Evolutionary conservation across 2,797 vertebrate species (phyloP).

Genomic region (Myoxocephalus aenaeus): DNA sequence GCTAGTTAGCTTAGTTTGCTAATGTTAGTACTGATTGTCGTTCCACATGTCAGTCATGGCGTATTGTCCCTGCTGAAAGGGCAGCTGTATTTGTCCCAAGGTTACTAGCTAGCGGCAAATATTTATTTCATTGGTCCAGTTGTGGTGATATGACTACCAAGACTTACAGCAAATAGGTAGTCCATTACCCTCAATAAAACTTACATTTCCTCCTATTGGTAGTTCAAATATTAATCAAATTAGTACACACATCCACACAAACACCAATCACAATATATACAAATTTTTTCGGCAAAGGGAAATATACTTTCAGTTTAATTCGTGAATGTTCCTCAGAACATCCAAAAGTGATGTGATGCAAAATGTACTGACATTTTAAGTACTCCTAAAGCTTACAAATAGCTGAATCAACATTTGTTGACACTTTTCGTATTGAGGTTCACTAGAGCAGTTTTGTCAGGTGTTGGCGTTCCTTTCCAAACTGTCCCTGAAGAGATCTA

Average conservation of each 20-base stretch:
- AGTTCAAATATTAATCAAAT: background rate
- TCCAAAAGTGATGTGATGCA: background rate
- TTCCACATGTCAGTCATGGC: background rate
- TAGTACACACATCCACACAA: background rate
- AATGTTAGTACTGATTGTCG: background rate
- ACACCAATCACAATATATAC: background rate
- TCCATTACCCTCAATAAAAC: background rate
- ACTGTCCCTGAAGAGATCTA: conserved; percentile 40
- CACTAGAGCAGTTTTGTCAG: conserved; percentile 7
- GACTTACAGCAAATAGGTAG: background rate
- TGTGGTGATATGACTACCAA: background rate
- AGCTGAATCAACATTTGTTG: background rate
- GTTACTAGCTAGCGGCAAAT: background rate
- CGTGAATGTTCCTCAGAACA: background rate
- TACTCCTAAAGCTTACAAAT: background rate
- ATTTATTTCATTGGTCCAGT: background rate
- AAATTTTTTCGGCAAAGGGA: background rate
- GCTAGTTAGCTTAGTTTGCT: background rate
- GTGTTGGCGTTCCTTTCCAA: conserved; percentile 16
- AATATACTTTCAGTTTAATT: background rate
- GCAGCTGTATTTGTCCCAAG: background rate
- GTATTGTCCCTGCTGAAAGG: background rate
- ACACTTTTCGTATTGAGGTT: background rate
- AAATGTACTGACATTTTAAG: background rate
- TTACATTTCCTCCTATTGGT: background rate